phyloP scores from a whole-genome alignment of 1,140 invertebrate species.

The Agrilus planipennis region DNA sequence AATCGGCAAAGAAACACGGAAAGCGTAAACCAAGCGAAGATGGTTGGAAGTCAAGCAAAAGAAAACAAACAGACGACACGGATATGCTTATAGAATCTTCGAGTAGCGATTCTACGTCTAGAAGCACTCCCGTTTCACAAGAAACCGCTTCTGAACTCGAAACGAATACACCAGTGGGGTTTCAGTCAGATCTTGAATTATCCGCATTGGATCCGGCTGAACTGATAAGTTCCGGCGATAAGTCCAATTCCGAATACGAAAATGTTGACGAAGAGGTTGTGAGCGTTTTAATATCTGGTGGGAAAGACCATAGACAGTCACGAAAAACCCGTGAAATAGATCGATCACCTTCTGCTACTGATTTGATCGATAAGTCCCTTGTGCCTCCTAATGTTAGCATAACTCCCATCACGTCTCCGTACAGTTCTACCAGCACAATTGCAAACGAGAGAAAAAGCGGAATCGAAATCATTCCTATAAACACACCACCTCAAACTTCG shows the following conservation, averaged over 20 bases:
- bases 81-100: slow-evolving; percentile 46
- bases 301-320: slow-evolving; percentile 27
- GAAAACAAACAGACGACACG: slow-evolving; percentile 39
- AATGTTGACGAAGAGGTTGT: slow-evolving; percentile 40
- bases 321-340: slow-evolving; percentile 22
- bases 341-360: slow-evolving; percentile 32
- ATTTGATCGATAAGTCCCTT: slow-evolving; percentile 48
- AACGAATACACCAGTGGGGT: slow-evolving; percentile 38
- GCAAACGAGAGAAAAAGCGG: slow-evolving; percentile 42
- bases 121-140: slow-evolving; percentile 42
- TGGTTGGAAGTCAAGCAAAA: slow-evolving; percentile 40
- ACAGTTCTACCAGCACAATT: slow-evolving; percentile 44
- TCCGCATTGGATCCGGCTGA: slow-evolving; percentile 47
- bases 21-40: slow-evolving; percentile 37
- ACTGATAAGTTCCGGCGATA: slow-evolving; percentile 36
- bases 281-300: slow-evolving; percentile 43
- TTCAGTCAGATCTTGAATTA: slow-evolving; percentile 50
- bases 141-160: slow-evolving; percentile 34
- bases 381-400: slow-evolving; percentile 67
- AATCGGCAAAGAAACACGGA: slow-evolving; percentile 29
- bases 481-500: slow-evolving; percentile 45
- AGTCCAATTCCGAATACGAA: slow-evolving; percentile 47
- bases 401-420: slow-evolving; percentile 50
- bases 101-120: slow-evolving; percentile 50
- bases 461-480: slow-evolving; percentile 70